phyloP scores from a whole-genome alignment of 1,140 invertebrate genomes.

The Papilio xuthus region DNA sequence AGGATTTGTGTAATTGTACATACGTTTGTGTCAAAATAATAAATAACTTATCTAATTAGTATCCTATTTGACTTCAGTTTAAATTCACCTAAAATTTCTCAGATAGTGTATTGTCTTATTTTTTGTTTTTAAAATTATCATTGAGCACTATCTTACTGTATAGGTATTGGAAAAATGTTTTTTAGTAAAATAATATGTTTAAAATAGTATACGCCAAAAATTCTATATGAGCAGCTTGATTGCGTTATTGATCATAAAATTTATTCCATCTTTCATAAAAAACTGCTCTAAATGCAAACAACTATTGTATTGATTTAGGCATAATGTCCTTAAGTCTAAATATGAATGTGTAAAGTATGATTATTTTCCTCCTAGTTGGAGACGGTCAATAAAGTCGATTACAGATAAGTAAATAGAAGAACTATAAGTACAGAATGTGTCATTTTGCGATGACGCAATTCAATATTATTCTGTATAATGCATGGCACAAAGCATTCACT shows the following conservation, averaged over 20 bases:
- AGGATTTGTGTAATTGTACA: neutral
- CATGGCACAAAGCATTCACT: constrained; percentile 78
- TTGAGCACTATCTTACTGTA: too few species aligned
- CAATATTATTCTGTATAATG: constrained; percentile 45
- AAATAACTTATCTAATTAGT: constrained; percentile 71
- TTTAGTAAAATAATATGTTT: neutral
- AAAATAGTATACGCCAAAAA: neutral
- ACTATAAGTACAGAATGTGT: constrained; percentile 12
- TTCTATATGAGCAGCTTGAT: too few species aligned
- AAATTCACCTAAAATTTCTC: constrained; percentile 34
- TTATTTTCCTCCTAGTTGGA: neutral
- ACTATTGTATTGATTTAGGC: neutral
- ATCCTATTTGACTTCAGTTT: constrained; percentile 63
- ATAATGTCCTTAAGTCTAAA: neutral
- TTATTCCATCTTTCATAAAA: neutral
- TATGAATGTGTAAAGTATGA: neutral
- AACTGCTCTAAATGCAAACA: neutral
- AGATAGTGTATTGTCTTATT: neutral
- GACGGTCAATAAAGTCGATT: constrained; percentile 6
- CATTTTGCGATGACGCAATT: constrained; percentile 21
- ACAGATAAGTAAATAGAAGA: neutral
- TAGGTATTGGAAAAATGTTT: too few species aligned
- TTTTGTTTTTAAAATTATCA: too few species aligned
- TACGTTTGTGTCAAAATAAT: constrained; percentile 50
- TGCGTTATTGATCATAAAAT: too few species aligned